These are phyloP conservation scores for Pseudochirops corinnae DNA, from an alignment of 2,797 vertebrate species.

Conservation along the genomic window DNA sequence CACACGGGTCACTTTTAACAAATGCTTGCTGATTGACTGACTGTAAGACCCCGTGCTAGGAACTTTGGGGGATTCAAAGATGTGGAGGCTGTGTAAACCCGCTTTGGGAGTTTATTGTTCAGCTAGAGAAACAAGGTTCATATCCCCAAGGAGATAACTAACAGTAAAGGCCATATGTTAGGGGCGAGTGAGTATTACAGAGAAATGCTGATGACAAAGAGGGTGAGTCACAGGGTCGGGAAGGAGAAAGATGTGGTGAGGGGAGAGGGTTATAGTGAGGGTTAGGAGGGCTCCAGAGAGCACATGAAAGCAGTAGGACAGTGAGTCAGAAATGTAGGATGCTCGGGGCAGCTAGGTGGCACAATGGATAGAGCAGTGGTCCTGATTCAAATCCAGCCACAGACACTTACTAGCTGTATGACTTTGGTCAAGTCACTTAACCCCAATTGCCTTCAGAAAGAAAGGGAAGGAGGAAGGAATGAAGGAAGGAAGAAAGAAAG, in stretches of 20 bases:
- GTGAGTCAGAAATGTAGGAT: not conserved
- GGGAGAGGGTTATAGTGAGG: not conserved
- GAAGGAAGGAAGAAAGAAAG: too few relatives aligned
- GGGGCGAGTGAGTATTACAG: not conserved
- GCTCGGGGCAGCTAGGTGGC: not conserved
- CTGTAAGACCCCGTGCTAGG: not conserved
- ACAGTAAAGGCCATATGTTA: not conserved
- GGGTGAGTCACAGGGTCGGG: not conserved
- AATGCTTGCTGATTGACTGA: not conserved
- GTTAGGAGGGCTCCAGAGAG: not conserved
- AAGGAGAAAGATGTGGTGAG: not conserved
- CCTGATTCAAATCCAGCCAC: not conserved
- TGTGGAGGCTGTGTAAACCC: not conserved
- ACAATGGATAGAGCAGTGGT: not conserved
- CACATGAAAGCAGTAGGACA: accelerated
- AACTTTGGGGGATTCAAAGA: not conserved
- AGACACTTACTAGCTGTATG: not conserved
- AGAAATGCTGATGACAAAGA: not conserved
- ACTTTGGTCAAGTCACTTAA: not conserved
- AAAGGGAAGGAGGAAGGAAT: too few relatives aligned
- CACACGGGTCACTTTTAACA: not conserved
- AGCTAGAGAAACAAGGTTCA: not conserved
- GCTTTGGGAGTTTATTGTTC: not conserved
- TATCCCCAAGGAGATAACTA: not conserved
- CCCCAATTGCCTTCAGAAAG: not conserved